These are phyloP conservation scores for Haliclona indistincta DNA, from an alignment of 37 sponge, comb jelly and placozoan species.

Conservation along the genomic window DNA sequence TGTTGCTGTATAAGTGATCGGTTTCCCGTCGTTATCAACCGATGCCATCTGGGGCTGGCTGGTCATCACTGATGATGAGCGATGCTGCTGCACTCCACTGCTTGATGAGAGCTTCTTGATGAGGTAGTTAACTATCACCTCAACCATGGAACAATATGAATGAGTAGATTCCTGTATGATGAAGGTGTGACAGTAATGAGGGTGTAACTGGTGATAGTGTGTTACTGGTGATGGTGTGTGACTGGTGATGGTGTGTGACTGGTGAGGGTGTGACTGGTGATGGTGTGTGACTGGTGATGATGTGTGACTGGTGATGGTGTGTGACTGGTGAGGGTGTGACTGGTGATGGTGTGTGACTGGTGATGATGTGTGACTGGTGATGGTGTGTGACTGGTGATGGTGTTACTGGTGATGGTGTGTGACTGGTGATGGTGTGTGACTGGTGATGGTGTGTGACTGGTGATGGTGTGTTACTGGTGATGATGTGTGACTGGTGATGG, in stretches of 20 bases:
- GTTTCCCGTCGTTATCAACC: slow-evolving; percentile 8
- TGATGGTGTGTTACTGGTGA: no score
- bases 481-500: neutral
- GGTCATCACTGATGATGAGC: no score
- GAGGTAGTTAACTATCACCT: slow-evolving; percentile 60
- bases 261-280: neutral
- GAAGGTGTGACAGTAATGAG: neutral
- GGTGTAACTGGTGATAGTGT: neutral
- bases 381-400: no score
- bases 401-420: neutral
- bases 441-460: no score
- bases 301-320: neutral
- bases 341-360: neutral
- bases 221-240: neutral
- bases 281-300: neutral
- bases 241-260: neutral
- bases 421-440: neutral
- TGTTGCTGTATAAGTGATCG: slow-evolving; percentile 7
- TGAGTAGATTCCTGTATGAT: neutral
- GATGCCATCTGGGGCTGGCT: no score
- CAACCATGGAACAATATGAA: slow-evolving; percentile 68
- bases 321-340: no score
- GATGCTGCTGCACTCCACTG: no score
- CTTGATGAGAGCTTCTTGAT: neutral
- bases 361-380: neutral